phyloP scores from a whole-genome alignment of 2,113 vertebrate species.

The Myrmecophaga tridactyla region DNA sequence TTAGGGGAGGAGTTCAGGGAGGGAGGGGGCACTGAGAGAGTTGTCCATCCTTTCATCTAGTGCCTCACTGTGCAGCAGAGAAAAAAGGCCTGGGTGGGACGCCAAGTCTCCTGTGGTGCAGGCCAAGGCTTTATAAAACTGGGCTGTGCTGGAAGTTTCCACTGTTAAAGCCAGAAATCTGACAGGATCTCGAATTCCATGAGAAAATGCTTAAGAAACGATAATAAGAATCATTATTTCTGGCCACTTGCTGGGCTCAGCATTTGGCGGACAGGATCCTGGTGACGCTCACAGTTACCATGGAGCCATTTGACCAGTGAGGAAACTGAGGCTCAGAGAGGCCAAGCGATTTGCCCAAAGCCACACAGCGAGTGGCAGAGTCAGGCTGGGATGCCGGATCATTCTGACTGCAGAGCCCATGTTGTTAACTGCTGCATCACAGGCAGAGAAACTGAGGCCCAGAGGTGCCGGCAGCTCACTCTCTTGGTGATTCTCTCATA shows the following conservation, averaged over 20 bases:
- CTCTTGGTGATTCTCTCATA: not conserved
- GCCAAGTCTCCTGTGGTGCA: not conserved
- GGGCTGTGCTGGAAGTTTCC: conserved; percentile 8
- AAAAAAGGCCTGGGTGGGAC: not conserved
- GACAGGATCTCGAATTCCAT: conserved; percentile 21
- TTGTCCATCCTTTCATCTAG: not conserved
- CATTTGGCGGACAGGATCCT: not conserved
- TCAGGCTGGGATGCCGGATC: not conserved
- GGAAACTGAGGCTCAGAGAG: not conserved
- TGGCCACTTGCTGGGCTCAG: not conserved
- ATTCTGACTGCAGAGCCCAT: not conserved
- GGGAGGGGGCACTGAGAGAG: not conserved
- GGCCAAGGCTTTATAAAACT: conserved; percentile 20
- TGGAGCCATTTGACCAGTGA: not conserved
- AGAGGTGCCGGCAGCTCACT: not conserved
- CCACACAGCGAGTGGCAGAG: not conserved
- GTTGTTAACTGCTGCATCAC: not conserved
- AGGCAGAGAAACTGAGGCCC: not conserved
- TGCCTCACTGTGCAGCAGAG: not conserved
- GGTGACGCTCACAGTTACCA: not conserved
- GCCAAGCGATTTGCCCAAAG: not conserved
- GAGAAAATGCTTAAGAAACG: conserved; percentile 37
- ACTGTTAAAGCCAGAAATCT: conserved; percentile 25
- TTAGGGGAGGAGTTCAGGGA: not conserved
- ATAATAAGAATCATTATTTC: not conserved